Base-by-base conservation (phyloP, 2,797 vertebrate species). In the Loriculus beryllinus region DNA sequence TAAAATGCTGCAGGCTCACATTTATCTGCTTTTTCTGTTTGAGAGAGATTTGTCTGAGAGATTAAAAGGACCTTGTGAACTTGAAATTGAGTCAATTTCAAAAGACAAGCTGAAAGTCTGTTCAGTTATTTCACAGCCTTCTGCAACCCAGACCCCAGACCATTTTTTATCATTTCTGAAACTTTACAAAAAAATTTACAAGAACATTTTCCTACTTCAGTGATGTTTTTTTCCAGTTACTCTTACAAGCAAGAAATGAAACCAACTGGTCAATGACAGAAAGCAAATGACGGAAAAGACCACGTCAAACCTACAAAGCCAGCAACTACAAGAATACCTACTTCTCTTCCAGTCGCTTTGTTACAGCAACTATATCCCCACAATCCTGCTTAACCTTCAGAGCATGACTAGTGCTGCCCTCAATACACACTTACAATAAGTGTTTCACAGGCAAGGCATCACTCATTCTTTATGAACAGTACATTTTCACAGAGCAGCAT, bases 21-120 rank as follows among this genome's bases (percentile, higher is more conserved):
- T 81, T 94, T 93, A 90, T 91, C 79, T 93, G 60, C 71, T 78
- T 21, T 63, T 92, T 94, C 39, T 96, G 60, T 78, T 80, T 82
- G 70, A 86, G 84, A 76, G 68, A 93, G 85, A 92, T 92, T 72
- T 59, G 67, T 74, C 86, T 85, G 65, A 87, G 59, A 94, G 92
- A 96, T 94, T 93, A 93, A 83, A 95, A 82, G 59, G 83, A 51
- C 49, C 18, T 33, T 33, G 28, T 82, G 79, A 91, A 88, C 57
- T 82, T 2, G 6, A 95, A 88, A 86, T 37, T 31, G 31, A 93
- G 59, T 83, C 42, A 65, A 65, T 94, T 90, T 91, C 65, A 86
- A 92, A 96, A 95, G 42, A 77, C 85, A 26, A 93, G 47, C 52
- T 91, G 29, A 86, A 92, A 76, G 68, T 22, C 83, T 69, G 76